Base-by-base conservation (phyloP, 2,888 invertebrate genomes). In the Flexamia atlantica region DNA sequence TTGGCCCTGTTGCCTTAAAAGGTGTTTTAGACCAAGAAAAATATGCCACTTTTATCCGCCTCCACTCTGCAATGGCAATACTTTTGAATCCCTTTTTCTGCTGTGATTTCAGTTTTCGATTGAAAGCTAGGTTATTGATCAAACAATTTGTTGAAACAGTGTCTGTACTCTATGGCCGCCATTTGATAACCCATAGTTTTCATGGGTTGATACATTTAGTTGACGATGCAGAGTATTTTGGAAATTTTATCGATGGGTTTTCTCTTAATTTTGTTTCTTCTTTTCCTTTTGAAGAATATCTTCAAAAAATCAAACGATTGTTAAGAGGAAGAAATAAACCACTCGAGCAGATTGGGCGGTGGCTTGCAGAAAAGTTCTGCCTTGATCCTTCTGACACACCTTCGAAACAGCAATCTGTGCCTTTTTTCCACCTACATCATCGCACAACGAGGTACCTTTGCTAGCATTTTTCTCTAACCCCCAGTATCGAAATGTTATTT, bases 211-310 rank as follows among this genome's bases (percentile, higher is more conserved):
- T 72, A 4, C 72, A 72, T 20, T 40, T 72, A 42, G 72, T 72
- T 1, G 72, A 72, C 40, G 81, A 81, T 64, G 81, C 81, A 1
- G 36, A 81, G 12, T 1, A 81, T n/a, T 81, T 81, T 20, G 4
- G 3, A 25, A 32, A 14, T 23, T 2, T 9, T 1, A 10, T 28
- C 0, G 17, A 50, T 10, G 30, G 17, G n/a, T 80, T 80, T 28
- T 60, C 81, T 20, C n/a, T 81, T 25, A 81, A 81, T 81, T 12
- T 40, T 14, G 12, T 81, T n/a, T 81, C 81, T 23, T 4, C 64
- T 12, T 64, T 64, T 40, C 42, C 5, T 0, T 72, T 72, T 72
- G 72, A 72, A 40, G 20, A 72, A 1, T 72, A 23, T 42, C 10
- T 72, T 1, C 72, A 72, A 36, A 72, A 4, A 17, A 5, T 72